Conservation (phyloP, 2,888 invertebrate genomes). For the Crepidodera aurea region DNA sequence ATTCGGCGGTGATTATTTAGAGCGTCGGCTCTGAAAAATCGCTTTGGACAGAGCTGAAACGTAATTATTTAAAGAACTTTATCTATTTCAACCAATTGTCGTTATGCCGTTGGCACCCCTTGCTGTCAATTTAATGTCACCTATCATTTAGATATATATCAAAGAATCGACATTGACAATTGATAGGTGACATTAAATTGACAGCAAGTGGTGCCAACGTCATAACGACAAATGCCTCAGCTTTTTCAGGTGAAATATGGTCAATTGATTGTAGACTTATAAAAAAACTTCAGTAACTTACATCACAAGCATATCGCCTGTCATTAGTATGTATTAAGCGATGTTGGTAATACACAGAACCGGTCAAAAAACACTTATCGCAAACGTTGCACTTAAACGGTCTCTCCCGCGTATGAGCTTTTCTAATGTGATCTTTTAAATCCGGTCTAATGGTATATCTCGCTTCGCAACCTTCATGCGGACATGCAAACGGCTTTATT, state of each 20-base stretch:
- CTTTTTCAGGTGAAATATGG: no score
- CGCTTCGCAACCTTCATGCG: conserved; percentile 68
- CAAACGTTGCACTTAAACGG: conserved; percentile 70
- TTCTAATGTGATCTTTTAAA: conserved; percentile 70
- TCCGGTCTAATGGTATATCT: conserved; percentile 71
- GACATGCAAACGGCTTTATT: conserved; percentile 70
- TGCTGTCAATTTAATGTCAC: no score
- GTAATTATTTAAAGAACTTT: not conserved
- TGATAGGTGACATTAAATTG: no score
- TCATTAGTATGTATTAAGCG: conserved; percentile 70
- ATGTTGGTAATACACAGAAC: conserved; percentile 71
- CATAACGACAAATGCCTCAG: no score
- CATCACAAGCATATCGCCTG: conserved; percentile 70
- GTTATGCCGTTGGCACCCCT: no score
- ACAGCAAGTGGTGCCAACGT: no score
- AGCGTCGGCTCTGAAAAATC: conserved; percentile 71
- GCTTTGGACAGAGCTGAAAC: conserved; percentile 65
- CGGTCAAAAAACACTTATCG: conserved; percentile 69
- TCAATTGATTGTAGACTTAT: no score
- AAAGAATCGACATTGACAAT: no score
- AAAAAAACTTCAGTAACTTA: no score
- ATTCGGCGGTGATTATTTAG: conserved; percentile 70
- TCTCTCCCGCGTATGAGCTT: conserved; percentile 71
- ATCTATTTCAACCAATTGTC: no score
- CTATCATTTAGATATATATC: no score